Percentiles rank a stretch among this genome's conserved stretches.
phyloP scores from a whole-genome alignment of 1,140 invertebrate species.

The Pseudomyrmex pallidus region DNA sequence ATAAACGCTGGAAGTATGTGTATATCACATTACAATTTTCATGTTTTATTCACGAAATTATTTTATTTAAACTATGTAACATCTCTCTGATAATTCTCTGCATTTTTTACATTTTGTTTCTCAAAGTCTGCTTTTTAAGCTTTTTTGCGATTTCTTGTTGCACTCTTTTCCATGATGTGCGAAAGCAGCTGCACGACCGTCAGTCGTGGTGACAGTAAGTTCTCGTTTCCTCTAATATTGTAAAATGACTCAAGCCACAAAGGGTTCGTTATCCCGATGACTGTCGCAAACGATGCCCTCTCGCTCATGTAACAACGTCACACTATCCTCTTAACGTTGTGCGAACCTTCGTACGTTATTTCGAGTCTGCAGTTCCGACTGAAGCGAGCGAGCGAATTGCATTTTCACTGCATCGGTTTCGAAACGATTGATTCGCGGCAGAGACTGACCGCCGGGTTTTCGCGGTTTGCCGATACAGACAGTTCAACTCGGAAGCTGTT shows the following conservation, averaged over 20 bases:
- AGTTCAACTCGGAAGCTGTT: constrained; percentile 1
- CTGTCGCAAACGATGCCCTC: constrained; percentile 45
- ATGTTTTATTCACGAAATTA: not conserved
- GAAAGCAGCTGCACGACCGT: not conserved
- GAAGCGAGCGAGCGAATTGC: not conserved
- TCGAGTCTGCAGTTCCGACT: constrained; percentile 9
- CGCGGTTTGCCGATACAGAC: not conserved
- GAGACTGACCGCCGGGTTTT: not conserved
- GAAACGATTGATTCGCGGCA: not conserved
- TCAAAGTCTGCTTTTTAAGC: constrained; percentile 6
- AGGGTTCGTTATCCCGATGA: constrained; percentile 53
- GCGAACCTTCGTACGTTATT: constrained; percentile 6
- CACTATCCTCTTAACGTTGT: constrained; percentile 12
- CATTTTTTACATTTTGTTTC: no score
- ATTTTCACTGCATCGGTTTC: constrained; percentile 11
- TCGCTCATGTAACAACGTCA: constrained; percentile 28
- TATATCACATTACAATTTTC: not conserved
- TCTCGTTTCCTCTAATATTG: constrained; percentile 6
- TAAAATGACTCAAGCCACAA: constrained; percentile 53
- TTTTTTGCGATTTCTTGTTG: not conserved
- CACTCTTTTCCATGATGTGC: not conserved
- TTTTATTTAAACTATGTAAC: constrained; percentile 4
- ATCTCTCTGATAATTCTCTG: not conserved
- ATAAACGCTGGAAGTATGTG: not conserved
- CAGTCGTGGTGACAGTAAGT: not conserved